Evolutionary conservation across 2,797 vertebrate genomes (phyloP), one percentile per base, ranked within the genome.

Genomic region (Erpetoichthys calabaricus): DNA sequence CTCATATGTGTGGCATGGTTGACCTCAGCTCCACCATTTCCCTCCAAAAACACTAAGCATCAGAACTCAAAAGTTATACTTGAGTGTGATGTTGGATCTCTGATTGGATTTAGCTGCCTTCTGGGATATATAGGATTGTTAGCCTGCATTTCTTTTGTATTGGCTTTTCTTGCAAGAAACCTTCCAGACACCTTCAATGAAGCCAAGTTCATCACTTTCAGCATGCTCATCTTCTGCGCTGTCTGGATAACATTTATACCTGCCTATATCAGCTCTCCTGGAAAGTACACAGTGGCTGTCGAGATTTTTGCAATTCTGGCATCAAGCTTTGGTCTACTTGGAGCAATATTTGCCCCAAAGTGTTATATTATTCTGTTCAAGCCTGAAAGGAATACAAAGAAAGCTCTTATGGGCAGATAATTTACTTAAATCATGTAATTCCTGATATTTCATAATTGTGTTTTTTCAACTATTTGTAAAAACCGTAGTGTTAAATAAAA

Each of bases 1-100:
- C 66, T 80, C 6, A 85, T 86, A 62, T 88, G 83, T 49, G n/a
- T 49, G 47, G 7, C n/a, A 3, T 49, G 47, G 47, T n/a, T 49
- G 47, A 7, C 47, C 7, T 3, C n/a, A 49, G 7, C 7, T n/a
- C 47, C 47, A 7, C 47, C 47, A 49, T 49, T 49, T 49, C 47
- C 47, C 47, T 49, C 47, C 47, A 49, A 49, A 49, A 49, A 49
- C 47, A 49, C 47, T n/a, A 7, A 49, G 5, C 25, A 25, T 25
- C 47, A 49, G 47, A 49, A n/a, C 47, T 7, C 7, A 9, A 42
- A 42, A n/a, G 42, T 55, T 55, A 55, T 55, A 51, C 59, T 68
- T 4, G 58, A 60, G 10, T 75, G 69, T 65, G 65, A 66, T 3
- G 53, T 69, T 44, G 70, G 69, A 7, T 80, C 73, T 45, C 49